Percentiles rank a stretch among this genome's conserved stretches.
phyloP scores from a whole-genome alignment of 2,797 vertebrate genomes.

The Graptemys geographica region DNA sequence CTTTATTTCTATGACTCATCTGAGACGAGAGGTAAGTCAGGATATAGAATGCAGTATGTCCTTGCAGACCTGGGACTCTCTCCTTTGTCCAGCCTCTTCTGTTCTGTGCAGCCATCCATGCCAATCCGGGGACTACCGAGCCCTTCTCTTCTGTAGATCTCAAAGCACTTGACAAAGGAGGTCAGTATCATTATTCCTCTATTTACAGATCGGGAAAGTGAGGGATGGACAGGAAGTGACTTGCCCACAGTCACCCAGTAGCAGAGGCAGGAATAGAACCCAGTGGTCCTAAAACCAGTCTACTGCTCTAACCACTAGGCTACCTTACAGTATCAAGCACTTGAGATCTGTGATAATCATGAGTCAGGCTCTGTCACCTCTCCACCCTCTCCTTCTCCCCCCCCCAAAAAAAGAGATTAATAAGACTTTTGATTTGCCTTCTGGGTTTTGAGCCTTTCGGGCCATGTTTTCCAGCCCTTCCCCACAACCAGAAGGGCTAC shows the following conservation, averaged over 20 bases:
- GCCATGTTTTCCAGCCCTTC: neutral
- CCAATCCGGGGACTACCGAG: neutral
- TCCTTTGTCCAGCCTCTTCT: neutral
- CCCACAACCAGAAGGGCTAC: accelerated
- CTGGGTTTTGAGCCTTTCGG: neutral
- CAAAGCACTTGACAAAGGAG: neutral
- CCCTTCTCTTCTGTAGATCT: neutral
- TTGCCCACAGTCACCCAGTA: neutral
- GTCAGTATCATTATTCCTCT: neutral
- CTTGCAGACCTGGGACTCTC: neutral
- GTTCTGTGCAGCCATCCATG: neutral
- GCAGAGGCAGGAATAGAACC: neutral
- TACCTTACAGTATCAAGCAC: neutral
- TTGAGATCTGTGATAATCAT: neutral
- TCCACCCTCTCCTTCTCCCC: neutral
- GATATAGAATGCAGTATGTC: neutral
- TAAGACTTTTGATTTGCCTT: neutral
- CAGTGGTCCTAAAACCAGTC: neutral
- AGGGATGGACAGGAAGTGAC: neutral
- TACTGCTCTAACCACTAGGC: neutral
- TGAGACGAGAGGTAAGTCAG: neutral
- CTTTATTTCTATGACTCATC: neutral
- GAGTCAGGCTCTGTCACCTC: neutral
- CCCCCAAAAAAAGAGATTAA: neutral
- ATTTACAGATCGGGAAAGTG: neutral